Percentiles rank a stretch among this genome's conserved stretches.
Conservation (phyloP, 2,888 invertebrate species). For the Elaeidobius kamerunicus region DNA sequence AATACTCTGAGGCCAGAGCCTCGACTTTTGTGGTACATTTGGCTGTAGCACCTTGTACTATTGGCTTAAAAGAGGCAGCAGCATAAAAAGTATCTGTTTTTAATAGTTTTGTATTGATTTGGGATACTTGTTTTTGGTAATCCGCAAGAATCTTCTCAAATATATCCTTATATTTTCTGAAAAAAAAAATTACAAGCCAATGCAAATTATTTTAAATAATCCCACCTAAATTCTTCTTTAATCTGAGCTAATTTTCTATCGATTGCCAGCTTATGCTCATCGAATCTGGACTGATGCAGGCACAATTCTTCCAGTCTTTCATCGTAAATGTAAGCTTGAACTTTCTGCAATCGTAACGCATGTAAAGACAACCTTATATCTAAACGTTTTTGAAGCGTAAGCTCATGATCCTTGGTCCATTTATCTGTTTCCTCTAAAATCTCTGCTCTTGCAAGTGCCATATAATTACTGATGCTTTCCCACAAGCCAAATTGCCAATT, state of each 20-base stretch:
- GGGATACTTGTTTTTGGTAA: constrained; percentile 4
- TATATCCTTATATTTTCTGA: not conserved
- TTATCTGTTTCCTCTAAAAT: constrained; percentile 29
- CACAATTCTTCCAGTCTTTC: constrained; percentile 40
- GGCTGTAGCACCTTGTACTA: constrained; percentile 14
- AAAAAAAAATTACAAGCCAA: not conserved
- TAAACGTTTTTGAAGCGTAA: constrained; percentile 34
- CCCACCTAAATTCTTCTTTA: constrained; percentile 8
- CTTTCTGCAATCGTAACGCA: constrained; percentile 33
- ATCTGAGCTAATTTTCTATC: not conserved
- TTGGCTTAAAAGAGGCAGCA: constrained; percentile 12
- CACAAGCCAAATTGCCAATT: constrained; percentile 46
- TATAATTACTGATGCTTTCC: constrained; percentile 40
- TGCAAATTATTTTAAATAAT: not conserved
- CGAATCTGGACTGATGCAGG: constrained; percentile 30
- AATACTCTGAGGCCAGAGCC: not conserved
- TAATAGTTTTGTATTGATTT: not conserved
- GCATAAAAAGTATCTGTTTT: constrained; percentile 7
- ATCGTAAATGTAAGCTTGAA: constrained; percentile 37
- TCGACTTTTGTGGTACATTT: constrained; percentile 12
- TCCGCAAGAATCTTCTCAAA: not conserved
- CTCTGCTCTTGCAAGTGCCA: constrained; percentile 35
- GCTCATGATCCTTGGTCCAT: constrained; percentile 33
- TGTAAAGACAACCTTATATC: constrained; percentile 36
- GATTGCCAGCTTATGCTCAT: constrained; percentile 19